Evolutionary conservation across 2,888 invertebrate genomes (phyloP).

Genomic region (Cremastinae sp.): DNA sequence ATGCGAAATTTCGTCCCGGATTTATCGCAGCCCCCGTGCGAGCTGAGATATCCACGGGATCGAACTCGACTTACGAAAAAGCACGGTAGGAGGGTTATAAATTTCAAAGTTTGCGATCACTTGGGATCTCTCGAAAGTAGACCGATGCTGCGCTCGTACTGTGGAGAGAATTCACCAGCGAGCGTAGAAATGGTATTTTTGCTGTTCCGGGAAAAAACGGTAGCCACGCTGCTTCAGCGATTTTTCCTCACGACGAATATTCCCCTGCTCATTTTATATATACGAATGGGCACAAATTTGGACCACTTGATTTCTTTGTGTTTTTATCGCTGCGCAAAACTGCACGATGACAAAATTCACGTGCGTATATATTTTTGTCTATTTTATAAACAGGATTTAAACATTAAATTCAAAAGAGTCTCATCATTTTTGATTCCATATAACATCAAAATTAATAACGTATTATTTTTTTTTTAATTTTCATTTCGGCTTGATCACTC

Average conservation of each 20-base stretch:
- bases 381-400: too few species aligned
- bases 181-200: constrained; percentile 41
- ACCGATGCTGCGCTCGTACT: constrained; percentile 47
- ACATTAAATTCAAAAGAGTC: too few species aligned
- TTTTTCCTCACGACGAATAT: constrained; percentile 47
- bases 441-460: too few species aligned
- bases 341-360: too few species aligned
- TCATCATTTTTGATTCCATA: too few species aligned
- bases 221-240: constrained; percentile 52
- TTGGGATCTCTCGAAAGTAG: constrained; percentile 51
- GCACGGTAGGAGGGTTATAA: constrained; percentile 44
- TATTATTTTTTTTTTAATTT: too few species aligned
- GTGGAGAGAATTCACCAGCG: constrained; percentile 5
- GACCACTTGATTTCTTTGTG: neutral
- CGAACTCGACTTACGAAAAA: constrained; percentile 33
- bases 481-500: too few species aligned
- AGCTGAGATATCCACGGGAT: constrained; percentile 31
- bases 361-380: too few species aligned
- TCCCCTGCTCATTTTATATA: constrained; percentile 11
- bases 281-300: neutral
- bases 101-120: constrained; percentile 55
- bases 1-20: constrained; percentile 46
- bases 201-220: constrained; percentile 23
- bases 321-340: too few species aligned
- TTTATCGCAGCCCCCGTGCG: constrained; percentile 42